Base-by-base conservation (phyloP, 2,888 invertebrate species). In the Cephus pygmeus region DNA sequence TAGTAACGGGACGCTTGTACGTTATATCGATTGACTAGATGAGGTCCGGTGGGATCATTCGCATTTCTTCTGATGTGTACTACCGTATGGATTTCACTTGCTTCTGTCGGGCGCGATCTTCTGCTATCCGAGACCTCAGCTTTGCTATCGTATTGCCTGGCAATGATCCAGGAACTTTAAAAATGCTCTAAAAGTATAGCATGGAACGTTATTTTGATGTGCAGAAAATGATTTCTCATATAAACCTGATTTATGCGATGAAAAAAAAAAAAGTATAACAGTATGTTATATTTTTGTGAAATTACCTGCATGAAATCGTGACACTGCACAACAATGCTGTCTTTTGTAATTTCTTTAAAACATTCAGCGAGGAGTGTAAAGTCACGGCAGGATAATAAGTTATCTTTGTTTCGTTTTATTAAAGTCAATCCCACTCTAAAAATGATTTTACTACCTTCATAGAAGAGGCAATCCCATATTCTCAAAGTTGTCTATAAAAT, bases 381-480 rank as follows among this genome's bases (percentile, higher is more conserved):
- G 89, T 97, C 97, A 81, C 95, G 94, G 87, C 97, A 96, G 15
- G 94, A 93, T 88, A 98, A 92, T 83, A 98, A 95, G 81, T 94
- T 93, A 15, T 93, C 92, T 86, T 94, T 94, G 89, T 97, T 96
- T 79, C 94, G 93, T 86, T 95, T 95, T 81, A 98, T 95, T 85
- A 98, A 93, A 12, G 97, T 96, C 83, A 98, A 89, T 76, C 97
- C 97, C 3, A 97, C 98, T 84, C 98, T 94, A 90, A 98, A 97
- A 83, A 99, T 93, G 84, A 98, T 96, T 92, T 98, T 98, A 80
- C 96, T 96, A 73, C 98, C 98, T 92, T 99, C 98, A 86, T 96
- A 96, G 92, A 99, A 98, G 80, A 98, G 92, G 89, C 98, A 98
- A 92, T 99, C 98, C 98, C 98, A 98, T 92, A 98, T 96, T 88